Conservation (phyloP, 2,888 invertebrate species). For the Lochmaea capreae region DNA sequence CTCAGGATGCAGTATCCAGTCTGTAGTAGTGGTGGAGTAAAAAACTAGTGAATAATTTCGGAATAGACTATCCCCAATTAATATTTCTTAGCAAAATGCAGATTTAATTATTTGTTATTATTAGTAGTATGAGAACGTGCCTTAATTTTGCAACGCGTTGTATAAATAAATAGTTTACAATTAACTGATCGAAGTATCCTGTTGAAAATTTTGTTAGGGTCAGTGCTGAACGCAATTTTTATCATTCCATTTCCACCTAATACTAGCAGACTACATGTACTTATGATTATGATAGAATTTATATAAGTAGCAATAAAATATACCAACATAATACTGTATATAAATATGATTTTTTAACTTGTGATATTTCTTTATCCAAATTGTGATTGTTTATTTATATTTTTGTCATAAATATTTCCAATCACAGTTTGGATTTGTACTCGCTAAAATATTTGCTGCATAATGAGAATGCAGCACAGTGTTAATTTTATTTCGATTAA, state of each 20-base stretch:
- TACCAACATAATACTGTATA: slow-evolving; percentile 39
- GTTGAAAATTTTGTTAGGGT: neutral
- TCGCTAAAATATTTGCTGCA: slow-evolving; percentile 41
- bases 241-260: slow-evolving; percentile 5
- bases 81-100: too few species aligned
- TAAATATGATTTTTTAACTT: slow-evolving; percentile 45
- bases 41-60: too few species aligned
- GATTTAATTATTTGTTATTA: too few species aligned
- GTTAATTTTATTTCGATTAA: slow-evolving; percentile 41
- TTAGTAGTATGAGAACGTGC: too few species aligned
- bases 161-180: too few species aligned
- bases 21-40: too few species aligned
- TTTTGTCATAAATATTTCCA: slow-evolving; percentile 43
- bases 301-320: slow-evolving; percentile 44
- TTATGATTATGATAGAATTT: slow-evolving; percentile 43
- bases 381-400: slow-evolving; percentile 42
- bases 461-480: slow-evolving; percentile 34
- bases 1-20: too few species aligned
- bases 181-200: too few species aligned
- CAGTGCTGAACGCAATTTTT: neutral
- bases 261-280: slow-evolving; percentile 33
- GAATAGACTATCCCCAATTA: too few species aligned
- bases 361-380: slow-evolving; percentile 43
- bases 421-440: slow-evolving; percentile 35
- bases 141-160: too few species aligned